Base-by-base conservation (phyloP, 2,113 vertebrate species). In the Aix galericulata region DNA sequence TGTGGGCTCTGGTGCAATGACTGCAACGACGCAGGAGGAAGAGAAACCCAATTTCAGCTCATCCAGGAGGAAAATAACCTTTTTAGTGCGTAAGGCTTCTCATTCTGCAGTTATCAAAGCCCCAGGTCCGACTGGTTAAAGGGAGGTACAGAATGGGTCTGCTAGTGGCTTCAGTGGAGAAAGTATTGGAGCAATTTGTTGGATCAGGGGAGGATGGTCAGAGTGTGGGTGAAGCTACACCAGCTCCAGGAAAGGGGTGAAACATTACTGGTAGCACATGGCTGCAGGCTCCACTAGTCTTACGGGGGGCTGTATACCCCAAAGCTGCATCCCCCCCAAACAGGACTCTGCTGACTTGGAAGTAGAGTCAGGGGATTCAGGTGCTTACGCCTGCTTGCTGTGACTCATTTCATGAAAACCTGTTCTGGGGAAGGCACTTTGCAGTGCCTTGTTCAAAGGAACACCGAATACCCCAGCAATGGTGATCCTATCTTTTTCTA, bases 21-120 rank as follows among this genome's bases (percentile, higher is more conserved):
- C 50, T 68, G 5, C 34, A 62, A 7, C 0, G 1, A 38, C 0
- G 3, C 40, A 55, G 55, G 50, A 62, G 29, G 63, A 23, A 62
- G 0, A 2, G 22, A 95, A 91, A 53, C 9, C 3, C 12, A 46
- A 44, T 55, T 83, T 80, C n/a, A 83, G 22, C 6, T 71, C 46
- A 55, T 62, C 18, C 17, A 63, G 64, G 55, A 83, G 16, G 60
- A 11, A 93, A 93, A 77, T 46, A 80, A 63, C 11, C 3, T 36
- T 13, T 55, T 67, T 46, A 67, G 8, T 67, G 13, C 7, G 42
- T 40, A 46, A 62, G 17, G 3, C 27, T 88, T 77, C 52, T 63
- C 29, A 72, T 44, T 82, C 59, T 66, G n/a, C 5, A 34, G 11
- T 40, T 53, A 53, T 27, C 60, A 56, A n/a, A 73, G 26, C 27